These are phyloP conservation scores for Halocaridina rubra DNA, from an alignment of 2,888 invertebrate genomes.

Conservation along the genomic window DNA sequence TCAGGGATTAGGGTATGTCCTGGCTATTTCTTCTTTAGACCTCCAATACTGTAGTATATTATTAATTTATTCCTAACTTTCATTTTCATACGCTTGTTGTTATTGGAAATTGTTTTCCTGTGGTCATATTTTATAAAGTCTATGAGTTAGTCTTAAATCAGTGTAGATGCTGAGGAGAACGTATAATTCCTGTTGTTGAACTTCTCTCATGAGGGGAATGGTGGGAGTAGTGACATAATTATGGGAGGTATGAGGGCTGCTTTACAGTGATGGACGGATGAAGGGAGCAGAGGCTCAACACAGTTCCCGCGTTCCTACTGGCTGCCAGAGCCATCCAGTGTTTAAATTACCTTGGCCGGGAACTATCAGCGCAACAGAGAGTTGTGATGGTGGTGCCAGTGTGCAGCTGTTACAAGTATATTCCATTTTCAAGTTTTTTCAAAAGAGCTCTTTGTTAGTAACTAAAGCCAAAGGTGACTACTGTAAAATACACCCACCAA, in stretches of 20 bases:
- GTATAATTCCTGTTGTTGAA: too few relatives aligned
- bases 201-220: too few relatives aligned
- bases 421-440: slow-evolving; percentile 44
- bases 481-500: slow-evolving; percentile 38
- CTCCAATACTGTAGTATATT: not conserved
- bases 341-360: not conserved
- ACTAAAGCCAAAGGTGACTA: slow-evolving; percentile 46
- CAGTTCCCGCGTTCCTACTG: slow-evolving; percentile 55
- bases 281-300: slow-evolving; percentile 52
- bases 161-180: too few relatives aligned
- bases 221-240: not conserved
- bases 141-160: too few relatives aligned
- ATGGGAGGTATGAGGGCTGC: not conserved
- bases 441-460: slow-evolving; percentile 2
- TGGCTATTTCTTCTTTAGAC: not conserved
- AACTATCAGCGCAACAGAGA: slow-evolving; percentile 11
- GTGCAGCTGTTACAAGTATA: slow-evolving; percentile 44
- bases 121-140: too few relatives aligned
- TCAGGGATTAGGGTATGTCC: too few relatives aligned
- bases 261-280: not conserved
- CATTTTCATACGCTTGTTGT: too few relatives aligned
- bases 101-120: too few relatives aligned
- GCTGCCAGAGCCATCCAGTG: slow-evolving; percentile 44
- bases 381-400: slow-evolving; percentile 42
- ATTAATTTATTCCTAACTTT: not conserved